Percentiles rank a stretch among this genome's conserved stretches.
Evolutionary conservation across 2,113 vertebrate genomes (phyloP).

Genomic region (Geococcyx californianus): DNA sequence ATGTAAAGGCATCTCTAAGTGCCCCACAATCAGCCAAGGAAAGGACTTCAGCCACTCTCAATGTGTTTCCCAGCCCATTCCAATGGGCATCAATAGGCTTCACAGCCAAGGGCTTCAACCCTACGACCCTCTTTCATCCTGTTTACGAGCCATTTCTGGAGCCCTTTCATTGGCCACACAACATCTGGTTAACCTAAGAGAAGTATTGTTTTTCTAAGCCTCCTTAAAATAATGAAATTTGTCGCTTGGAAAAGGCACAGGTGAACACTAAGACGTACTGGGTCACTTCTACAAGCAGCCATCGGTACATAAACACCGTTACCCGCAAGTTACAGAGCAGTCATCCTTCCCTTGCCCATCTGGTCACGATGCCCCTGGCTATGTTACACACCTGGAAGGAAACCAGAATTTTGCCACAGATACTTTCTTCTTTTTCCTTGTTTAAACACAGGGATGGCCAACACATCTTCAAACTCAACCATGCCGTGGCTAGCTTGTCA

Average conservation of each 20-base stretch:
- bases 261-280: neutral
- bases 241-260: neutral
- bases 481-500: neutral
- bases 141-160: neutral
- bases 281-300: neutral
- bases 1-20: neutral
- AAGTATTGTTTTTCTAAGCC: neutral
- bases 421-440: neutral
- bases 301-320: rapidly evolving
- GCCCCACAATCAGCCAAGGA: neutral
- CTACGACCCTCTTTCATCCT: neutral
- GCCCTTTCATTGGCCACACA: neutral
- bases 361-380: rapidly evolving
- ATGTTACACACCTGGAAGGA: neutral
- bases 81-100: neutral
- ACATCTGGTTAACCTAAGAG: neutral
- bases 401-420: neutral
- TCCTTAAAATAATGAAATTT: neutral
- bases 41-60: neutral
- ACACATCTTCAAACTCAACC: neutral
- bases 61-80: no score
- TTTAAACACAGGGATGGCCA: neutral
- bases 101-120: neutral
- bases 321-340: rapidly evolving
- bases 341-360: no score